Evolutionary conservation across 1,140 invertebrate genomes (phyloP).

Genomic region (Drosophila guanche): DNA sequence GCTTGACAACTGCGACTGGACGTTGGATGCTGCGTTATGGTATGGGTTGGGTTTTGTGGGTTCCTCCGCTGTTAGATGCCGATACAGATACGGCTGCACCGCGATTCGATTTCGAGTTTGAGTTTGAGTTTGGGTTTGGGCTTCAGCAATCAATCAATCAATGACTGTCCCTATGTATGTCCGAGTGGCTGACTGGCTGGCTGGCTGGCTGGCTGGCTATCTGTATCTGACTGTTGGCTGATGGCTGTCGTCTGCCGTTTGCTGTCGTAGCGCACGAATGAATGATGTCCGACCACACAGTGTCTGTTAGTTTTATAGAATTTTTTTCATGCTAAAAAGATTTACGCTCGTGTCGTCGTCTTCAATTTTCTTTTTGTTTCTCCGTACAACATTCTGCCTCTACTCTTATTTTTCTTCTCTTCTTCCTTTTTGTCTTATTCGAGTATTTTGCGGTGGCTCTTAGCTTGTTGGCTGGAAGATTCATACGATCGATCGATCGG

Average conservation of each 20-base stretch:
- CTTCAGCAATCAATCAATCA: slow-evolving; percentile 74
- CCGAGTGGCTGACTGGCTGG: slow-evolving; percentile 26
- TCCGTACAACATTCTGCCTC: slow-evolving; percentile 72
- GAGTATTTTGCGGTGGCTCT: slow-evolving; percentile 29
- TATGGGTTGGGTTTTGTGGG: slow-evolving; percentile 1
- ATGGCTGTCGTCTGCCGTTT: slow-evolving; percentile 47
- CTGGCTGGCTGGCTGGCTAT: slow-evolving; percentile 36
- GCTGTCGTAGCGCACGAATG: slow-evolving; percentile 76
- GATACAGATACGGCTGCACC: slow-evolving; percentile 32
- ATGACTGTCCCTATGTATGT: slow-evolving; percentile 31
- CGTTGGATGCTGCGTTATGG: slow-evolving; percentile 22
- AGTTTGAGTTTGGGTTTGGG: slow-evolving; percentile 23
- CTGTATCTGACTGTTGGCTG: slow-evolving; percentile 46
- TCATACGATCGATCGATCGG: slow-evolving; percentile 32
- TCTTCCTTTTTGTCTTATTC: slow-evolving; percentile 36
- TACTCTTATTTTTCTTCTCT: slow-evolving; percentile 28
- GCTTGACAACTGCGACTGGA: slow-evolving; percentile 19
- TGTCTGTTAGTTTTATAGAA: slow-evolving; percentile 83
- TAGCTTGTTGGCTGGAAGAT: slow-evolving; percentile 39
- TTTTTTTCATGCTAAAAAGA: slow-evolving; percentile 82
- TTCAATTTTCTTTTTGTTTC: slow-evolving; percentile 78
- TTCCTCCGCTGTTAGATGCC: slow-evolving; percentile 61
- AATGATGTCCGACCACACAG: slow-evolving; percentile 76
- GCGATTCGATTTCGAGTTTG: slow-evolving; percentile 64
- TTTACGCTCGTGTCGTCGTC: slow-evolving; percentile 80